Conservation (phyloP, 2,797 vertebrate genomes). For the Enteromius anoplus region DNA sequence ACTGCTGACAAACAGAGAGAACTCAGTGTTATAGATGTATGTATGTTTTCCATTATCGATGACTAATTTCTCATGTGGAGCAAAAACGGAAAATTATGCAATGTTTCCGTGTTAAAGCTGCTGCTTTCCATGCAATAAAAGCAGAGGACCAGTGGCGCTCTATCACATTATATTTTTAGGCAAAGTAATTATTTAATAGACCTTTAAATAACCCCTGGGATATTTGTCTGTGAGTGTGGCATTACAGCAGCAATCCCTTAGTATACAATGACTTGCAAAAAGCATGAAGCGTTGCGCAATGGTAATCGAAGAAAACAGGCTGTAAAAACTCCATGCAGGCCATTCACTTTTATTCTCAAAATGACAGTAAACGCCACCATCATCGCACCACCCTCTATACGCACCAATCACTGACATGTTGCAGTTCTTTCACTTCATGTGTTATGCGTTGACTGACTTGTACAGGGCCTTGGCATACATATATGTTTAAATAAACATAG, state of each 20-base stretch:
- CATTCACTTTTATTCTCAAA: conserved; percentile 35
- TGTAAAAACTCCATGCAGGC: conserved; percentile 30
- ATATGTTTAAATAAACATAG: not conserved
- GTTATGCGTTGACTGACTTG: not conserved
- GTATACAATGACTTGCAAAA: conserved; percentile 55
- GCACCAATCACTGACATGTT: conserved; percentile 16
- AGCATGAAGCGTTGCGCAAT: conserved; percentile 38
- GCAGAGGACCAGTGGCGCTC: not conserved
- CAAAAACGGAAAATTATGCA: not conserved
- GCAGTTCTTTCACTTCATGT: not conserved
- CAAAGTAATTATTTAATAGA: not conserved
- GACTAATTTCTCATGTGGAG: not conserved
- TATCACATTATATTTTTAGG: too few relatives aligned
- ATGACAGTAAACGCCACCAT: not conserved
- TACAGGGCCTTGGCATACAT: conserved; percentile 10
- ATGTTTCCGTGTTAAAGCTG: not conserved
- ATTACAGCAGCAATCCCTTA: not conserved
- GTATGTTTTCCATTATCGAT: not conserved
- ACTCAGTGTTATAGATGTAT: too few relatives aligned
- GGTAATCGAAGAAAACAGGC: conserved; percentile 10
- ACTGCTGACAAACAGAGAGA: not conserved
- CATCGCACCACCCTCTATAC: conserved; percentile 12
- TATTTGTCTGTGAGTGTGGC: not conserved
- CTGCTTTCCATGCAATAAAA: not conserved
- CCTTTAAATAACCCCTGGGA: not conserved